Percentiles rank a stretch among this genome's conserved stretches.
Conservation (phyloP, 2,113 vertebrate genomes). For the Hypocryptadius cinnamomeus region DNA sequence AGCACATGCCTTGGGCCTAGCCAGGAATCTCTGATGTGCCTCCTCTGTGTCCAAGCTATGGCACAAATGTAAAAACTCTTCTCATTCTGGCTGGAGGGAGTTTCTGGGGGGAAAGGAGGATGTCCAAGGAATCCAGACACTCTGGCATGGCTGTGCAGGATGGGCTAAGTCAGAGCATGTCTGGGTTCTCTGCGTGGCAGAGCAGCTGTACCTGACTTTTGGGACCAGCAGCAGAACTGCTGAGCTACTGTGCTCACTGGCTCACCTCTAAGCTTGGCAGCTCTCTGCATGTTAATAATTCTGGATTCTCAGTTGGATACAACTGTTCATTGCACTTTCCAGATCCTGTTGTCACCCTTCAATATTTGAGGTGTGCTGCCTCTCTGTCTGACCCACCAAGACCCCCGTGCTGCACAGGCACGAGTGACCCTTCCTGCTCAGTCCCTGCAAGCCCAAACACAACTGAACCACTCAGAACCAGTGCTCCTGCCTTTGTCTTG, state of each 20-base stretch:
- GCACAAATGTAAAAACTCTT: not conserved
- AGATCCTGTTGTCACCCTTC: not conserved
- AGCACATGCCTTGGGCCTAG: not conserved
- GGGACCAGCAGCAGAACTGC: not conserved
- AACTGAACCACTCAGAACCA: not conserved
- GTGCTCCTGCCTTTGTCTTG: not conserved
- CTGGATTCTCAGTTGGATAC: not conserved
- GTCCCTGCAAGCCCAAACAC: not conserved
- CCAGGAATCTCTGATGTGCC: not conserved
- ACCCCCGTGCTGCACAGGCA: accelerated
- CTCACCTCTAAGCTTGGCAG: not conserved
- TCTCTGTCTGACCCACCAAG: not conserved
- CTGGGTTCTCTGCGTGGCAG: not conserved
- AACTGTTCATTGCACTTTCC: not conserved
- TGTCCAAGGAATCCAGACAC: not conserved
- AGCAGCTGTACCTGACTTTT: not conserved
- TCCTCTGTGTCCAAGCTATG: not conserved
- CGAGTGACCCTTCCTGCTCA: not conserved
- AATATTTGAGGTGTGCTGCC: not conserved
- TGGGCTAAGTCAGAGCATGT: not conserved
- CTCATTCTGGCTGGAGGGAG: not conserved
- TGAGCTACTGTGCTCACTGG: not conserved
- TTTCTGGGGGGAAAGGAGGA: not conserved
- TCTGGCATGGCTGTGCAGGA: not conserved
- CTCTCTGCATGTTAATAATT: not conserved